These are phyloP conservation scores for Bradypodion pumilum DNA, from an alignment of 2,797 vertebrate genomes.

Conservation along the genomic window DNA sequence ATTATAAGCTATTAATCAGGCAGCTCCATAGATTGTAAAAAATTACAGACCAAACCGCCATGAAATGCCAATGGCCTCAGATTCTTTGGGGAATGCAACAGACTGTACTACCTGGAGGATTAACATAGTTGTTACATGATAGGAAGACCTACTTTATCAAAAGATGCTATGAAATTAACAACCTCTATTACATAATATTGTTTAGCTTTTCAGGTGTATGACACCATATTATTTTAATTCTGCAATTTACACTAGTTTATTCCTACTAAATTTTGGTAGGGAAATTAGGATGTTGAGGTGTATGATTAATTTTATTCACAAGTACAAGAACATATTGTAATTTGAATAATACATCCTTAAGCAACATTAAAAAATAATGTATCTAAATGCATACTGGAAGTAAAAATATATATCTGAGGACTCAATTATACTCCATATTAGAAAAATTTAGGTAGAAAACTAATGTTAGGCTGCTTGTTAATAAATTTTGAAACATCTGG, in stretches of 20 bases:
- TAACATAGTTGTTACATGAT: not conserved
- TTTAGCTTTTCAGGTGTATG: too few relatives aligned
- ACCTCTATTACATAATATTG: not conserved
- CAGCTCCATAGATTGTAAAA: not conserved
- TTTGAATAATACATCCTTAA: not conserved
- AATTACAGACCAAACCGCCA: not conserved
- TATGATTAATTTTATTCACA: not conserved
- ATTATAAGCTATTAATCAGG: not conserved
- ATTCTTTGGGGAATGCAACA: not conserved
- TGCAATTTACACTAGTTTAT: not conserved
- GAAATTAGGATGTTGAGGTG: not conserved
- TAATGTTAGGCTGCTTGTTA: not conserved
- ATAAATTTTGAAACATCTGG: not conserved
- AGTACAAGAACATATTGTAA: not conserved
- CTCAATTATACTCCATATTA: too few relatives aligned
- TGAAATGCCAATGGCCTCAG: not conserved
- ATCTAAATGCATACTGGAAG: not conserved
- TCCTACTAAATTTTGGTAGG: not conserved
- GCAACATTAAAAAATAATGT: not conserved
- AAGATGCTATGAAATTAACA: not conserved
- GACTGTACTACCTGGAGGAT: not conserved
- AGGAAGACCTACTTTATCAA: not conserved
- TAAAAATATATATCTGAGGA: too few relatives aligned
- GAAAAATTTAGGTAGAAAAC: not conserved
- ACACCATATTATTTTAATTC: not conserved